Base-by-base conservation (phyloP, 1,140 invertebrate genomes). In the Pissodes strobi region DNA sequence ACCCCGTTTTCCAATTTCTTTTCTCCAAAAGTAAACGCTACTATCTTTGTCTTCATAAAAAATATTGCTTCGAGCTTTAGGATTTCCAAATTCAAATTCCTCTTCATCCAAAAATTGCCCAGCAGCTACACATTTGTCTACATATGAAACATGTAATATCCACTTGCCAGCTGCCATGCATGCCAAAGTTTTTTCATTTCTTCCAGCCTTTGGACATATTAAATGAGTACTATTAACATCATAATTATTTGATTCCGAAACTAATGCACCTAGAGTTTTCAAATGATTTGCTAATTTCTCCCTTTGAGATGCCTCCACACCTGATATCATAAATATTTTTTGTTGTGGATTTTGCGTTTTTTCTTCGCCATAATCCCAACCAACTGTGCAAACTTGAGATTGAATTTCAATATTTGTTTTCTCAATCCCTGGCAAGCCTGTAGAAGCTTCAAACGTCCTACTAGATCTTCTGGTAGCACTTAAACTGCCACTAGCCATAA, bases 81-180 rank as follows among this genome's bases (percentile, higher is more conserved):
- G 85, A 75, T 90, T 91, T 0, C 89, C 90, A 84, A 88, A 91
- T 75, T 92, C 90, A 77, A 82, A 91, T 3, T 84, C 79, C 68
- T 90, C 87, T 74, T 95, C 88, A 72, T 86, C 76, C 4, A 94
- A 72, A 71, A 95, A 94, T 52, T 72, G 71, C 0, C 85, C 85
- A 12, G 82, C 81, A 23, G 81, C 73, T 15, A 84, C 75, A 52
- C 87, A 91, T 41, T 87, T 82, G 10, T 86, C 82, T 6, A 95
- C 78, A 73, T 94, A 96, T 0, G 85, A 85, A 1, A 86, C 84
- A 73, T 93, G 89, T 6, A 96, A 75, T 1, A 96, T 82, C 93
- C 92, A 95, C 73, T 92, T 91, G 19, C 94, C 94, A 0, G 89
- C 83, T 0, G 94, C 93, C 30, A 96, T 86, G 67, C 88, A 88